Conservation (phyloP, 2,797 vertebrate genomes). For the Acrocephalus scirpaceus region DNA sequence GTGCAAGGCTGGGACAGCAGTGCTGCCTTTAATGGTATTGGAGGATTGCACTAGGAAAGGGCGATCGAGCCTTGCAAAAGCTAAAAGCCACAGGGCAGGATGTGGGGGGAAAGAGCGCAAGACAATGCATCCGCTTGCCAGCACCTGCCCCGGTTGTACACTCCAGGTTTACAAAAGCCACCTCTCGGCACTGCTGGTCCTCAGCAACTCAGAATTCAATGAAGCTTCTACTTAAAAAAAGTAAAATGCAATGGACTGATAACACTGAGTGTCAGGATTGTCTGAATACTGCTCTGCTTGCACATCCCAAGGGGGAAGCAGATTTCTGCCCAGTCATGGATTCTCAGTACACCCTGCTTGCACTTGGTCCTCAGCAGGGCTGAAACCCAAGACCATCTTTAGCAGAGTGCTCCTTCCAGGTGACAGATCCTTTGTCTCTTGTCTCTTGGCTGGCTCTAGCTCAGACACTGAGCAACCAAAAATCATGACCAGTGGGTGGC, state of each 20-base stretch:
- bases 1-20: background rate
- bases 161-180: background rate
- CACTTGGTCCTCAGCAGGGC: background rate
- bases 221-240: background rate
- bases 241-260: background rate
- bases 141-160: accelerated
- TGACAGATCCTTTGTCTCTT: background rate
- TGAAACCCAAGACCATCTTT: background rate
- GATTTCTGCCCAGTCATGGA: background rate
- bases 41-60: background rate
- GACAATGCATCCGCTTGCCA: accelerated
- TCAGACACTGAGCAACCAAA: background rate
- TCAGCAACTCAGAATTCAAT: background rate
- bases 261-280: background rate
- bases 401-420: background rate
- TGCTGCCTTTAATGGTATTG: slow-evolving; percentile 16
- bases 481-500: background rate
- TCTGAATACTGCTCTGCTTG: background rate
- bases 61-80: slow-evolving; percentile 10
- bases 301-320: background rate
- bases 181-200: accelerated
- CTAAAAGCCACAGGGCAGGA: slow-evolving; percentile 61
- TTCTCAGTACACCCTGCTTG: background rate
- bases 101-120: background rate
- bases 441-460: background rate